Evolutionary conservation across 92 coral and sea anemone species (phyloP).

Genomic region (Palythoa grandiflora): DNA sequence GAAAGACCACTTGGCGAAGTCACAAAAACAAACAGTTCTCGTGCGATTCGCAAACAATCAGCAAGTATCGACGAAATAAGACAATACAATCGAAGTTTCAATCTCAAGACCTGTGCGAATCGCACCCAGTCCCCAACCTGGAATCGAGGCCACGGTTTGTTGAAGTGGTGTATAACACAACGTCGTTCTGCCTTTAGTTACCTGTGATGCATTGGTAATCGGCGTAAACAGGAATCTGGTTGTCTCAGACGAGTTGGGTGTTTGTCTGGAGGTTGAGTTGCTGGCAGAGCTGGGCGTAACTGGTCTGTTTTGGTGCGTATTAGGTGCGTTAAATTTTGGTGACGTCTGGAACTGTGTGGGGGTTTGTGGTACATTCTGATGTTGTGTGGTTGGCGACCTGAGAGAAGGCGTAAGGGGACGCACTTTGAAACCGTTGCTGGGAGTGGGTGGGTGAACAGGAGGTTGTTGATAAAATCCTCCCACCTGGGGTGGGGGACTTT

Average conservation of each 20-base stretch:
- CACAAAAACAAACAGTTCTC: too few relatives aligned
- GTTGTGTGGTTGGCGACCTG: slow-evolving; percentile 82
- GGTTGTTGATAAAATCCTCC: slow-evolving; percentile 82
- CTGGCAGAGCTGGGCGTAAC: slow-evolving; percentile 91
- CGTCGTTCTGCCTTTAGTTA: slow-evolving; percentile 44
- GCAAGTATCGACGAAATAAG: too few relatives aligned
- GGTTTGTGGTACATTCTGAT: slow-evolving; percentile 66
- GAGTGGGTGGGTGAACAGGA: slow-evolving; percentile 69
- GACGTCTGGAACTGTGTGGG: slow-evolving; percentile 95
- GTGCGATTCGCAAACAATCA: too few relatives aligned
- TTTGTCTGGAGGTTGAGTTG: slow-evolving; percentile 83
- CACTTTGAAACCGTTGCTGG: slow-evolving; percentile 75
- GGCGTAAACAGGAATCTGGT: slow-evolving; percentile 96
- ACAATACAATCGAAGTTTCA: too few relatives aligned
- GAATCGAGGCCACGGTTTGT: too few relatives aligned
- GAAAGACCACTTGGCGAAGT: too few relatives aligned
- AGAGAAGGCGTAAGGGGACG: slow-evolving; percentile 94
- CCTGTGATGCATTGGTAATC: slow-evolving; percentile 79
- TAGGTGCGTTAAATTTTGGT: slow-evolving; percentile 93
- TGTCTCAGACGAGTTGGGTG: slow-evolving; percentile 88
- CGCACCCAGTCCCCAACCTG: too few relatives aligned
- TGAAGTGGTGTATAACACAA: neutral
- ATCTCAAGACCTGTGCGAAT: too few relatives aligned
- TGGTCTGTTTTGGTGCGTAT: slow-evolving; percentile 92
- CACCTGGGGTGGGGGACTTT: slow-evolving; percentile 81